A percentile compares a stretch with the other conserved stretches of the same genome.
phyloP scores from a whole-genome alignment of 2,113 vertebrate species.

The Pygoscelis antarcticus region DNA sequence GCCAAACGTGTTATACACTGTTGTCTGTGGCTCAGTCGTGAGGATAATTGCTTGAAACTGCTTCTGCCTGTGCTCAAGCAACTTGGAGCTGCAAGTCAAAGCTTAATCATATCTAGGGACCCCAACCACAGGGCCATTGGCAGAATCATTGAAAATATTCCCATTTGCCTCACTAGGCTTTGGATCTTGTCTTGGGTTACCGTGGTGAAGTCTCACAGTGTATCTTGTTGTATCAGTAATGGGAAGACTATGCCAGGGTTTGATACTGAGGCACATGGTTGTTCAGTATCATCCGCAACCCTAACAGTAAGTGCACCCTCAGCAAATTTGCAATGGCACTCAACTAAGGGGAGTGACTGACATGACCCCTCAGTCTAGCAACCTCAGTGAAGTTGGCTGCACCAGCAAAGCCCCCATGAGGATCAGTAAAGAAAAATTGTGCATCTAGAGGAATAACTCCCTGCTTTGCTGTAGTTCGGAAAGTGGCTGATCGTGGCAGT shows the following conservation, averaged over 20 bases:
- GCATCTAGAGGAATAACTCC: neutral
- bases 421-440: neutral
- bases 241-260: neutral
- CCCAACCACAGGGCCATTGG: neutral
- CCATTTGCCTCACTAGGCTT: neutral
- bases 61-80: neutral
- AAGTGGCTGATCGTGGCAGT: fast-evolving
- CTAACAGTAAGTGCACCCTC: fast-evolving
- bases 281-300: neutral
- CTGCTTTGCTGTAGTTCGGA: neutral
- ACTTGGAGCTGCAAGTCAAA: neutral
- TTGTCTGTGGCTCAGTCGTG: neutral
- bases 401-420: neutral
- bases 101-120: neutral
- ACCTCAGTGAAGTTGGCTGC: neutral
- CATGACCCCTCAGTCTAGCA: fast-evolving
- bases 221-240: neutral
- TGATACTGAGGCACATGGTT: neutral
- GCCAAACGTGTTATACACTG: neutral
- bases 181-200: neutral
- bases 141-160: neutral
- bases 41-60: constrained; percentile 18
- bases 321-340: fast-evolving
- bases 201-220: neutral
- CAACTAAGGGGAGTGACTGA: neutral